Evolutionary conservation across 2,113 vertebrate genomes (phyloP), one percentile per base, ranked within the genome.

Genomic region (Zosterops hypoxanthus): DNA sequence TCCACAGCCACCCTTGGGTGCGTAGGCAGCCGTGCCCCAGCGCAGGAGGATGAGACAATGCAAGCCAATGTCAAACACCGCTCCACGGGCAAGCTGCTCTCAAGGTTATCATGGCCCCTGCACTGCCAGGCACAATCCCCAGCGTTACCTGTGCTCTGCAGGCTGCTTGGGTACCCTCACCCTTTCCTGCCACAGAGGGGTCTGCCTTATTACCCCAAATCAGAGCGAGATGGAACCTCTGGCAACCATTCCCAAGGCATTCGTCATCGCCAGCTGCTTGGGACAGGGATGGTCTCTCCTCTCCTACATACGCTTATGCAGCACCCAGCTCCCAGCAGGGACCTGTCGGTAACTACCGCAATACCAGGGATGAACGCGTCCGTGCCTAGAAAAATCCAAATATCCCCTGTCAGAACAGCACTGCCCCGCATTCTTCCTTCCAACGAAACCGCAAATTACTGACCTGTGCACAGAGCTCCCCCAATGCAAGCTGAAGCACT

Each of bases 391-490:
- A 89, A 91, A 91, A 91, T 23, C 90, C 71, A 49, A 92, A 79
- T 19, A 82, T 60, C 73, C 73, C 73, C 75, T 12, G 33, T 73
- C 26, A 60, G 86, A 78, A 60, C 24, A 24, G 55, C 82, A 31
- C 60, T 2, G 85, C 92, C 28, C 21, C n/a, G 23, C 68, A 10
- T 86, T 85, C 90, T 36, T 76, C 94, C 76, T 93, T 50, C 71
- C 19, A 80, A 76, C 42, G 24, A 94, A 89, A 41, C 88, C 82
- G 86, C 95, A 95, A 78, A 95, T 96, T 85, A 96, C 94, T 93
- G 95, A 95, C 95, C 96, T 97, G 94, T 91, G 86, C 81, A 69
- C 70, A 82, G 92, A 92, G 90, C 94, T 96, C 92, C 92, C 96
- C 85, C 92, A 90, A 86, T 60, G 95, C 82, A 61, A 94, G 93